Evolutionary conservation across 2,888 invertebrate species (phyloP).

Genomic region (Clanis bilineata): DNA sequence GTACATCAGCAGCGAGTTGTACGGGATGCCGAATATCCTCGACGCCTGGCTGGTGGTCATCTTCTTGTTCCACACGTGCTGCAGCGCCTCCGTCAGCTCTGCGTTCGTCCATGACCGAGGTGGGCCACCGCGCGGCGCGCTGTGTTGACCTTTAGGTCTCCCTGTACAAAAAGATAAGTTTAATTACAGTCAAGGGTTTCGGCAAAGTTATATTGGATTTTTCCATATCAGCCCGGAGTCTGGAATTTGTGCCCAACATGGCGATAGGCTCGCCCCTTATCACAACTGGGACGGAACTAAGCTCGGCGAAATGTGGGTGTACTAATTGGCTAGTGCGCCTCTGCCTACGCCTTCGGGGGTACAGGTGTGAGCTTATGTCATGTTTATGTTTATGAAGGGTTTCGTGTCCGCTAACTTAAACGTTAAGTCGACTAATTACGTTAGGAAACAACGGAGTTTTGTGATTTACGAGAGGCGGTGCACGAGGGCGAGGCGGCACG

Average conservation of each 20-base stretch:
- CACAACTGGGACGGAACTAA: no score
- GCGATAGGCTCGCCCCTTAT: no score
- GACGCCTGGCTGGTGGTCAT: conserved; percentile 97
- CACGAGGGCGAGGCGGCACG: conserved; percentile 52
- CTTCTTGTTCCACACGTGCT: conserved; percentile 97
- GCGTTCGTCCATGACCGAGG: conserved; percentile 96
- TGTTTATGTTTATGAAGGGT: no score
- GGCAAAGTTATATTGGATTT: no score
- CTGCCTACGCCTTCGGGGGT: no score
- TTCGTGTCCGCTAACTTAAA: conserved; percentile 48
- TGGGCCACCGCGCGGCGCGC: conserved; percentile 94
- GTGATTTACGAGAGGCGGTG: conserved; percentile 64
- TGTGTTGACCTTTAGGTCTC: conserved; percentile 94
- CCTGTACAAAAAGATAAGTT: conserved; percentile 70
- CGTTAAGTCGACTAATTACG: conserved; percentile 63
- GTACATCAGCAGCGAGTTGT: conserved; percentile 95
- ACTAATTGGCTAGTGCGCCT: no score
- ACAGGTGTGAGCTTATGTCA: no score
- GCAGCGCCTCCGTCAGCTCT: conserved; percentile 93
- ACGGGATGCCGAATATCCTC: conserved; percentile 95
- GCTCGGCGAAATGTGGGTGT: no score
- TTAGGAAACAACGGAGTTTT: conserved; percentile 51
- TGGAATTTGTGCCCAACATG: no score
- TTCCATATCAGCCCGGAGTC: no score
- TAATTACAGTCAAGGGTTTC: conserved; percentile 31